Percentiles rank a stretch among this genome's conserved stretches.
phyloP scores from a whole-genome alignment of 2,888 invertebrate genomes.

The Pristionchus mayeri region DNA sequence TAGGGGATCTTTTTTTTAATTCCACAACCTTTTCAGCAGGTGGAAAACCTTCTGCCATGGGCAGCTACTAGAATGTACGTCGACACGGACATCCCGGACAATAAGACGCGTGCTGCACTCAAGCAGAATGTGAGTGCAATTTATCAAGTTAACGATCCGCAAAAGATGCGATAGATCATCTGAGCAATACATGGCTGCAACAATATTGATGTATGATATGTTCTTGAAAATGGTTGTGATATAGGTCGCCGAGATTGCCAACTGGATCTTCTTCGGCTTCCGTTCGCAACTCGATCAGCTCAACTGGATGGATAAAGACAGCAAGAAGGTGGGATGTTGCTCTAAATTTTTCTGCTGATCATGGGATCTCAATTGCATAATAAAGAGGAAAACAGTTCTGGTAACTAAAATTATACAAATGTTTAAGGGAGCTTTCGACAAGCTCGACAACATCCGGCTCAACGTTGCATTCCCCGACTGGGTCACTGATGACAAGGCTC shows the following conservation, averaged over 20 bases:
- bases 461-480: conserved; percentile 6
- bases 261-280: conserved; percentile 56
- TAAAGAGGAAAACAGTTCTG: too few species aligned
- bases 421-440: background rate
- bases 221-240: background rate
- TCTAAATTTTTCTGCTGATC: too few species aligned
- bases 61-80: background rate
- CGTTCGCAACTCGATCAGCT: conserved; percentile 71
- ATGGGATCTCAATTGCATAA: too few species aligned
- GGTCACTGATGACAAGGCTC: background rate
- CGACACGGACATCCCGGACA: background rate
- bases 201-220: background rate
- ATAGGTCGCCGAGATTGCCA: background rate
- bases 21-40: background rate
- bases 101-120: background rate
- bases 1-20: background rate
- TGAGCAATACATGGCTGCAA: too few species aligned
- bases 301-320: conserved; percentile 57
- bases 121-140: background rate
- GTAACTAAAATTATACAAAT: too few species aligned
- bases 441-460: conserved; percentile 5
- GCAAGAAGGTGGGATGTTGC: background rate
- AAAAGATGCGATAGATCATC: too few species aligned
- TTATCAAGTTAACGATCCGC: too few species aligned
- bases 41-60: background rate